These are phyloP conservation scores for Chloebia gouldiae DNA, from an alignment of 2,113 vertebrate genomes.

Conservation along the genomic window DNA sequence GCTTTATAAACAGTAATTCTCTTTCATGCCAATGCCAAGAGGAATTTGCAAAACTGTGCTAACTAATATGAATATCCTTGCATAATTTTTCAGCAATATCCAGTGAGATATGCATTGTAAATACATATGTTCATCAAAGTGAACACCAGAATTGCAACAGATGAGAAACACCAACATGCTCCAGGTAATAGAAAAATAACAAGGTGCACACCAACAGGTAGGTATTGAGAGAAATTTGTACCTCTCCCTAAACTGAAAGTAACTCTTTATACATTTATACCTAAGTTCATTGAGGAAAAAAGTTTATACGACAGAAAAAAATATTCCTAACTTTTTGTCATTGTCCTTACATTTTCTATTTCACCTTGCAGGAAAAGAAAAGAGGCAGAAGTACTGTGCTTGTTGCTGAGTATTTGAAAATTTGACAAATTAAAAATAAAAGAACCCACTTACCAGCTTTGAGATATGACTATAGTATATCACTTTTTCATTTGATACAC, in stretches of 20 bases:
- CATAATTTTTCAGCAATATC: background rate
- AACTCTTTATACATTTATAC: background rate
- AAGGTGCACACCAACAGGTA: background rate
- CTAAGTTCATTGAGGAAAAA: background rate
- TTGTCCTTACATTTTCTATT: background rate
- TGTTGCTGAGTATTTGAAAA: background rate
- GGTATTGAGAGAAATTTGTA: background rate
- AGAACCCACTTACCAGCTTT: background rate
- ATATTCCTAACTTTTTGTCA: background rate
- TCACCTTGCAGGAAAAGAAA: background rate
- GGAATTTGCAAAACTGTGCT: background rate
- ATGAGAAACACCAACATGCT: background rate
- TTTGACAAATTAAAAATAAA: conserved; percentile 27
- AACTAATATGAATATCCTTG: background rate
- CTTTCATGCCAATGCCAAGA: background rate
- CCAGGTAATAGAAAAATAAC: background rate
- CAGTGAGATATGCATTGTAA: background rate
- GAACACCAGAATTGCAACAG: background rate
- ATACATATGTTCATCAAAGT: background rate
- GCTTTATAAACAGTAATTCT: background rate
- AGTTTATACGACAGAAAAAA: background rate
- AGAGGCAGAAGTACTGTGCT: background rate
- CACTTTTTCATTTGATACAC: background rate
- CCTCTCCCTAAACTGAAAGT: fast-evolving
- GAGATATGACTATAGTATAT: background rate